These are phyloP conservation scores for Myotis davidii DNA, from an alignment of 2,113 vertebrate genomes.

Conservation along the genomic window DNA sequence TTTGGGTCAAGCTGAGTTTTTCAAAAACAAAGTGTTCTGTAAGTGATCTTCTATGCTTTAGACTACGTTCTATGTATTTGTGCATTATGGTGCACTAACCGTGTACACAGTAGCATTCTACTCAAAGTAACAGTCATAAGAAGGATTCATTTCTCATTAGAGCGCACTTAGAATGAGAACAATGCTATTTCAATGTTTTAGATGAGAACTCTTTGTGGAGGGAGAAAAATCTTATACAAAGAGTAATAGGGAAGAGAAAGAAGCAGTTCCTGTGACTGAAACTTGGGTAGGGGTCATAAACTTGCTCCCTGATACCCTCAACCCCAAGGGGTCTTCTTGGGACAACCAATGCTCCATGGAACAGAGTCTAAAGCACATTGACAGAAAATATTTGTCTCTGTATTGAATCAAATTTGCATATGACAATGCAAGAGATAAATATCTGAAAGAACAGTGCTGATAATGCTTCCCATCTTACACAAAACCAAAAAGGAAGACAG, in stretches of 20 bases:
- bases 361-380: not conserved
- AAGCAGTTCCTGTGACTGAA: not conserved
- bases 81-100: not conserved
- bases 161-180: not conserved
- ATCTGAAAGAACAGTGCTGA: not conserved
- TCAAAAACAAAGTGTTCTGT: not conserved
- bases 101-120: not conserved
- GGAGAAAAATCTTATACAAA: not conserved
- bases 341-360: not conserved
- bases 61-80: not conserved
- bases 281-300: not conserved
- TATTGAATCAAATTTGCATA: not conserved
- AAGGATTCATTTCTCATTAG: not conserved
- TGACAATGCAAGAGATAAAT: not conserved
- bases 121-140: not conserved
- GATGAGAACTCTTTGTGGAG: not conserved
- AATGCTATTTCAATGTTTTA: not conserved
- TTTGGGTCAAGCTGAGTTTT: slow-evolving; percentile 24
- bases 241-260: not conserved
- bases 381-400: not conserved
- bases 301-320: accelerated
- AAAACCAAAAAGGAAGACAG: not conserved
- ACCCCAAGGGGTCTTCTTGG: not conserved
- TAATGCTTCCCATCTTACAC: not conserved
- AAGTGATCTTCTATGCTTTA: not conserved